A percentile compares a stretch with the other conserved stretches of the same genome.
Evolutionary conservation across 2,113 vertebrate species (phyloP).

Genomic region (Nettapus auritus): DNA sequence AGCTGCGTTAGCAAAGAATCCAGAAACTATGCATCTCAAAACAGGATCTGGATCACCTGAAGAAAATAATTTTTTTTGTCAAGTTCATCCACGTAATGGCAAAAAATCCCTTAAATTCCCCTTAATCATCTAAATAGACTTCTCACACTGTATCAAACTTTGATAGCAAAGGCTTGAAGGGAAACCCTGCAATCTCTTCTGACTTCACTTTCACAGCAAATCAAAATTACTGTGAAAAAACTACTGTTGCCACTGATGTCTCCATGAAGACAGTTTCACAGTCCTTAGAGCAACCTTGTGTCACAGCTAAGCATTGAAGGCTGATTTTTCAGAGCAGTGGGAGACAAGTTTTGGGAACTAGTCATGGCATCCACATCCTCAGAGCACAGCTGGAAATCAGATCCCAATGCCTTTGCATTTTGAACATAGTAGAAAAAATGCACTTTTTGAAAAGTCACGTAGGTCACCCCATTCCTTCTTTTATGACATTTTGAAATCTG

Average conservation of each 20-base stretch:
- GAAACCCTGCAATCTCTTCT: not conserved
- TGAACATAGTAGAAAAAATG: not conserved
- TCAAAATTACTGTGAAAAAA: not conserved
- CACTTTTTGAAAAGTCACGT: not conserved
- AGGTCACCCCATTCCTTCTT: not conserved
- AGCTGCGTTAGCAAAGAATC: slow-evolving; percentile 96
- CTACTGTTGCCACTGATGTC: not conserved
- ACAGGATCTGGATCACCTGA: slow-evolving; percentile 96
- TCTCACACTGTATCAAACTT: not conserved
- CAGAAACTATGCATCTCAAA: slow-evolving; percentile 92
- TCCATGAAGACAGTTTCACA: not conserved
- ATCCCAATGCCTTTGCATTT: not conserved
- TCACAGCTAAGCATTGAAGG: not conserved
- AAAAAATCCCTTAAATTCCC: not conserved
- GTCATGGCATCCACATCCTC: fast-evolving
- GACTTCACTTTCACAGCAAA: not conserved
- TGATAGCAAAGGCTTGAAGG: not conserved
- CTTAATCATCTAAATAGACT: not conserved
- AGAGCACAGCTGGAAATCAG: not conserved
- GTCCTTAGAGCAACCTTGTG: not conserved
- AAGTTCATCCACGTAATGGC: not conserved
- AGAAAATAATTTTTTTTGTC: not conserved
- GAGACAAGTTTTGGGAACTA: not conserved
- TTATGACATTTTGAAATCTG: not conserved
- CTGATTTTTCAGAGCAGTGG: not conserved